Evolutionary conservation across 2,113 vertebrate genomes (phyloP), one percentile per base, ranked within the genome.

Genomic region (Cryptomyrus ogoouensis): DNA sequence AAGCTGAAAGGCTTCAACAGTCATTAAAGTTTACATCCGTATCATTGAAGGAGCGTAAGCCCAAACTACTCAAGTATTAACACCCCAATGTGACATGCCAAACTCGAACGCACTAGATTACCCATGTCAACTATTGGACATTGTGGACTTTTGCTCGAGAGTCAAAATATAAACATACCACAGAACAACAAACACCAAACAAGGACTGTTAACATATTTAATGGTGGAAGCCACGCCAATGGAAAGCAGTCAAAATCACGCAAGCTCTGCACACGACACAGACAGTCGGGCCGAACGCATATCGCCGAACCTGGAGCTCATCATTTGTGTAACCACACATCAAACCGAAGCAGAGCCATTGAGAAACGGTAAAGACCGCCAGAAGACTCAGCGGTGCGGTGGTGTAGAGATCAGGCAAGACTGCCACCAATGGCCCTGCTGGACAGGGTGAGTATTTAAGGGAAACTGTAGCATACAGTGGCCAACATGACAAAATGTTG

Each of bases 301-400:
- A 3, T 17, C 21, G 24, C 31, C 70, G 2, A 77, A 35, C 1
- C 4, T 1, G 13, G 31, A 77, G 31, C 35, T 17, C 70, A 35
- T 31, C 4, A 1, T 77, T 7, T 1, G 15, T 3, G 15, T 8
- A 0, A 39, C 31, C n/a, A 27, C 0, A 27, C 0, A 35, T 15
- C n/a, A 5, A 74, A 74, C n/a, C 1, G 27, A 31, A 31, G 31
- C 12, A 39, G 13, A 77, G 39, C 70, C 31, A 19, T 5, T 6
- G 15, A 35, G 12, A 35, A 17, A 39, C 1, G 3, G 31, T 19
- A 6, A 39, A 35, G 8, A 31, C 70, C 70, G 0, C 1, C 70
- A 5, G 31, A 19, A 77, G 3, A 15, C 10, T 9, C 0, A 13
- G 66, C 4, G 27, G 27, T 0, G 12, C 0, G 0, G 31, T 24